Percentiles rank a stretch among this genome's conserved stretches.
These are phyloP conservation scores for Columbina picui DNA, from an alignment of 2,113 vertebrate species.

Conservation along the genomic window DNA sequence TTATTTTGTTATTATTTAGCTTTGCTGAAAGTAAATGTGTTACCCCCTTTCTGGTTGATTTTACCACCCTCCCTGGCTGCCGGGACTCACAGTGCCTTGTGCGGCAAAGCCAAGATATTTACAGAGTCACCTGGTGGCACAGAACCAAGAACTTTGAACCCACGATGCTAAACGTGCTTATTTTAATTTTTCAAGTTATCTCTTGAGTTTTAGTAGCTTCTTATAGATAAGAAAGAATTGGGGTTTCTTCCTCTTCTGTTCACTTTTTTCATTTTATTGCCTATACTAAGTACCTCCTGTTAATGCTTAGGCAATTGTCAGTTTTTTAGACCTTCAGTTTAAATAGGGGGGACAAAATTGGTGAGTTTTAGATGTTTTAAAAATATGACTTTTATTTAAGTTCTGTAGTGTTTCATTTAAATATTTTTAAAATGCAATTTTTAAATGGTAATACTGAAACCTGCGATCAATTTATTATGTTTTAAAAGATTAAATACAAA, in stretches of 20 bases:
- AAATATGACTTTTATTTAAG: neutral
- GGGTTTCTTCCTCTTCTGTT: neutral
- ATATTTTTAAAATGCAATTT: neutral
- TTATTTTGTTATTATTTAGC: conserved; percentile 42
- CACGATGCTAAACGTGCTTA: neutral
- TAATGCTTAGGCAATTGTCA: neutral
- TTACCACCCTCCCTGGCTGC: neutral
- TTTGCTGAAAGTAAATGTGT: conserved; percentile 46
- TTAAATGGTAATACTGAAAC: neutral
- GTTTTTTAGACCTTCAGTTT: neutral
- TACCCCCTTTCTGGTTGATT: neutral
- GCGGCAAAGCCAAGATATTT: neutral
- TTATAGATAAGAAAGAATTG: neutral
- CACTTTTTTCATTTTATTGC: neutral
- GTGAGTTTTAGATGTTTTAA: neutral
- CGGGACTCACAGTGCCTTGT: fast-evolving
- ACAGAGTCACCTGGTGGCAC: neutral
- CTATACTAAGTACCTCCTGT: neutral
- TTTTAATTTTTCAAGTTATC: too few species aligned
- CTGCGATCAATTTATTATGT: too few species aligned
- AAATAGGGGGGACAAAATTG: neutral
- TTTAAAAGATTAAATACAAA: neutral
- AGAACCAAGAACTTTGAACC: neutral
- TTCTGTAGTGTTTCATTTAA: neutral
- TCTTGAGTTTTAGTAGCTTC: neutral